These are phyloP conservation scores for Epistrophella euchroma DNA, from an alignment of 2,888 invertebrate species.

Conservation along the genomic window DNA sequence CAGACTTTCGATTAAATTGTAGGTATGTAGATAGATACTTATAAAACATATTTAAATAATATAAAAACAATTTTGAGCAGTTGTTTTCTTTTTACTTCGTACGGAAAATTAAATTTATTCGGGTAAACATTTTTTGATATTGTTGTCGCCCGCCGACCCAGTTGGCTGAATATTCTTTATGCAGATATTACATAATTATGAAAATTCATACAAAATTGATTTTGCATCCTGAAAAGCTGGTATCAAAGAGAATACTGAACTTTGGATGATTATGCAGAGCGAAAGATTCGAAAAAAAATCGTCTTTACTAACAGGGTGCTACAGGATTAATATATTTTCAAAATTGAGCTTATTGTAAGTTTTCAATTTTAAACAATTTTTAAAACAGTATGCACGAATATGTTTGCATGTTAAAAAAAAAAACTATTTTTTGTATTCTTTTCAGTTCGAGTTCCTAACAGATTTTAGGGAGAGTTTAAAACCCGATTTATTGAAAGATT, in stretches of 20 bases:
- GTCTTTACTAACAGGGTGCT: background rate
- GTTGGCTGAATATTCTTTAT: background rate
- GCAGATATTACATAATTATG: conserved; percentile 11
- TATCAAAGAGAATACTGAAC: conserved; percentile 2
- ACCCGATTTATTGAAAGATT: too few species aligned
- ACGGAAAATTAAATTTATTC: background rate
- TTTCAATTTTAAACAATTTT: too few species aligned
- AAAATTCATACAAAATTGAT: conserved; percentile 21
- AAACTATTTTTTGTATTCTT: too few species aligned
- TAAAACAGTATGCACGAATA: too few species aligned
- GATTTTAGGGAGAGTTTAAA: too few species aligned
- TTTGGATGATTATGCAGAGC: conserved; percentile 1
- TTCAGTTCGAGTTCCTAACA: too few species aligned
- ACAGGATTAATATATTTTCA: background rate
- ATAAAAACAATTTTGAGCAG: conserved; percentile 7
- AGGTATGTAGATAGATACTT: too few species aligned
- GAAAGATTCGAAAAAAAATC: background rate
- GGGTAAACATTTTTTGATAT: background rate
- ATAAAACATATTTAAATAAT: conserved; percentile 10
- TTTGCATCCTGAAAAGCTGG: background rate
- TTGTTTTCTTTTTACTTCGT: conserved; percentile 5
- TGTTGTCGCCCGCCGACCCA: background rate
- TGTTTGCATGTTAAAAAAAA: too few species aligned
- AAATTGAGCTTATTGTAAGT: too few species aligned
- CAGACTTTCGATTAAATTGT: conserved; percentile 14